Base-by-base conservation (phyloP, 2,797 vertebrate genomes). In the Acrossocheilus wenchowensis region DNA sequence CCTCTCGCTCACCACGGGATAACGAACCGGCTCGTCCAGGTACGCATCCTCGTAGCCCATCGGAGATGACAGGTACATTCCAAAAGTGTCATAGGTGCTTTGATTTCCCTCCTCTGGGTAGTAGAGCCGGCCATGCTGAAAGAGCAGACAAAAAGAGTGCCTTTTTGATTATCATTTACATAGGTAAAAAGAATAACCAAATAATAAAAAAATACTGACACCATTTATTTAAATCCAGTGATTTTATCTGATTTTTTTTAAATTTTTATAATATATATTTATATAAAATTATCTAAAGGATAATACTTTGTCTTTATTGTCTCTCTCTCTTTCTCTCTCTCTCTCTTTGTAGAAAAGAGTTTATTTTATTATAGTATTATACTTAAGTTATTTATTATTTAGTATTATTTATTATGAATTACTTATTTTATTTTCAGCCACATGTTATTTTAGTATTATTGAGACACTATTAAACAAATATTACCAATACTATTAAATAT, bases 61-160 rank as follows among this genome's bases (percentile, higher is more conserved):
- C 5, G 98, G 97, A 90, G 98, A 98, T 80, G 98, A 97, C 94
- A 97, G 92, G 94, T 98, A 99, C 90, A 98, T 95, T 91, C 97
- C 94, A 94, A 98, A 98, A 23, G 95, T 95, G 88, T 99, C 97
- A 79, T 97, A 98, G 94, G 97, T 97, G 92, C 97, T 97, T 90
- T 96, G 96, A 94, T 93, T 96, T 10, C 96, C 91, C 54, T 99
- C 97, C 41, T 99, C 98, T 66, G 95, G 95, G 92, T 98, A 98
- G 93, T 97, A 98, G 82, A 97, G 92, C 87, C 98, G 97, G 84
- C 96, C 95, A 90, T 97, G 97, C 96, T 98, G 94, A 66, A 83
- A 45, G 41, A 26, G 34, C 1, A 62, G 7, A 12, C 17, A 34
- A 43, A 73, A 78, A 15, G 3, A 17, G 14, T 5, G 81, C 45